Evolutionary conservation across 2,888 invertebrate species (phyloP).

Genomic region (Drosophila mimica): DNA sequence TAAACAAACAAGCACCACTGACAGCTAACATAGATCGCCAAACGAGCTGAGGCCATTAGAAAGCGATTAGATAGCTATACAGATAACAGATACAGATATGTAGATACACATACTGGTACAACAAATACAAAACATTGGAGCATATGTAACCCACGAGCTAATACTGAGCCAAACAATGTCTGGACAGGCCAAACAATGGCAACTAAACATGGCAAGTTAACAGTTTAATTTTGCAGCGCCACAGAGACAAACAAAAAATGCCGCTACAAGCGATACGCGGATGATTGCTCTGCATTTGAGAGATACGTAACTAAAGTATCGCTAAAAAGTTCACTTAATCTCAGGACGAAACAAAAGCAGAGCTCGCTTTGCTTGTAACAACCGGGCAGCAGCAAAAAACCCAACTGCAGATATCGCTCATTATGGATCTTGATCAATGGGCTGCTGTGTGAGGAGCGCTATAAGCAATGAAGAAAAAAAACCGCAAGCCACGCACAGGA

Average conservation of each 20-base stretch:
- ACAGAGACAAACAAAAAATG: conserved; percentile 61
- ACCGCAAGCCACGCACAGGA: conserved; percentile 48
- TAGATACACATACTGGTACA: conserved; percentile 27
- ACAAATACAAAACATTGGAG: conserved; percentile 36
- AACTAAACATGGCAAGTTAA: conserved; percentile 82
- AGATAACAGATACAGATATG: conserved; percentile 58
- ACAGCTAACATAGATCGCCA: conserved; percentile 80
- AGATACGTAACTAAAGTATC: conserved; percentile 61
- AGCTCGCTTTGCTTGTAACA: conserved; percentile 11
- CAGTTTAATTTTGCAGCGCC: conserved; percentile 74
- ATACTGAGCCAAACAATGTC: conserved; percentile 59
- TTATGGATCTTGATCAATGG: conserved; percentile 79
- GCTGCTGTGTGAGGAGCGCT: conserved; percentile 38
- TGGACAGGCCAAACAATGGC: conserved; percentile 75
- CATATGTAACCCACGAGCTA: conserved; percentile 74
- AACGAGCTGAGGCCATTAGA: conserved; percentile 73
- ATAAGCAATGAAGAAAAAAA: conserved; percentile 30
- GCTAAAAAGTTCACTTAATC: conserved; percentile 69
- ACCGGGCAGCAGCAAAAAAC: conserved; percentile 16
- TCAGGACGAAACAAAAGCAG: conserved; percentile 77
- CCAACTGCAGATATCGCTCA: conserved; percentile 77
- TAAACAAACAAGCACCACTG: conserved; percentile 75
- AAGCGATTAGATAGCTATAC: conserved; percentile 81
- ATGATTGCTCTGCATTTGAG: conserved; percentile 65
- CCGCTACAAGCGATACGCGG: conserved; percentile 71